These are phyloP conservation scores for Lithobates pipiens DNA, from an alignment of 2,797 vertebrate species.

Conservation along the genomic window DNA sequence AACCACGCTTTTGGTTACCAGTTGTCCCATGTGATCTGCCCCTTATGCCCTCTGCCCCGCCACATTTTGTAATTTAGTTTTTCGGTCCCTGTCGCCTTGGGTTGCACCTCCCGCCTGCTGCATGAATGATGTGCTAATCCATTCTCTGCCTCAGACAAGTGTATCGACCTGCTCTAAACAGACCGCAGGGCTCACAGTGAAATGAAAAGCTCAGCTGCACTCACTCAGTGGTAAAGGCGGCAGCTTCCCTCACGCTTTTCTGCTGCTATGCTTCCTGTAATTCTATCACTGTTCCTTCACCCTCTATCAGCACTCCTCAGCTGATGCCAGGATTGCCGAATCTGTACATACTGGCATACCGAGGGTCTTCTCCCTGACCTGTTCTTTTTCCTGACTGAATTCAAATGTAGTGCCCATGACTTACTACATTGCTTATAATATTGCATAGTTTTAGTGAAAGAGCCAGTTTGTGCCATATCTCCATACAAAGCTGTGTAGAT, in stretches of 20 bases:
- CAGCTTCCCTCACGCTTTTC: slow-evolving; percentile 20
- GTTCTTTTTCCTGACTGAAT: no score
- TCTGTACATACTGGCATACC: background rate
- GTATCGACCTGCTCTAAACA: slow-evolving; percentile 94
- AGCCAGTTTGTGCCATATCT: background rate
- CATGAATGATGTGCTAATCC: slow-evolving; percentile 95
- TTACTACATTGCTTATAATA: no score
- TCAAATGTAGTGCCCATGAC: background rate
- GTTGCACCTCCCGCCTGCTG: slow-evolving; percentile 86
- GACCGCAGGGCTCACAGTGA: slow-evolving; percentile 91
- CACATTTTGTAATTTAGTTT: slow-evolving; percentile 91
- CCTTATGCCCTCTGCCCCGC: slow-evolving; percentile 66
- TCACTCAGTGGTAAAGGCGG: slow-evolving; percentile 48
- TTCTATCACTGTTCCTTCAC: background rate
- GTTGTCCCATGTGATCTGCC: slow-evolving; percentile 50
- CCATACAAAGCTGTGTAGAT: no score
- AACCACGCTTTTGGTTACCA: slow-evolving; percentile 20
- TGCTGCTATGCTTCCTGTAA: slow-evolving; percentile 27
- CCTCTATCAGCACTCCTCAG: slow-evolving; percentile 20
- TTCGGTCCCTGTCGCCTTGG: slow-evolving; percentile 85
- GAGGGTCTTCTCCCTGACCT: background rate
- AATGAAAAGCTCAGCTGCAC: slow-evolving; percentile 81
- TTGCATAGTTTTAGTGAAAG: no score
- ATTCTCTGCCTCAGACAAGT: slow-evolving; percentile 96
- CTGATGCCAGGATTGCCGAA: background rate